Conservation (phyloP, 1,140 invertebrate species). For the Zaprionus lachaisei region DNA sequence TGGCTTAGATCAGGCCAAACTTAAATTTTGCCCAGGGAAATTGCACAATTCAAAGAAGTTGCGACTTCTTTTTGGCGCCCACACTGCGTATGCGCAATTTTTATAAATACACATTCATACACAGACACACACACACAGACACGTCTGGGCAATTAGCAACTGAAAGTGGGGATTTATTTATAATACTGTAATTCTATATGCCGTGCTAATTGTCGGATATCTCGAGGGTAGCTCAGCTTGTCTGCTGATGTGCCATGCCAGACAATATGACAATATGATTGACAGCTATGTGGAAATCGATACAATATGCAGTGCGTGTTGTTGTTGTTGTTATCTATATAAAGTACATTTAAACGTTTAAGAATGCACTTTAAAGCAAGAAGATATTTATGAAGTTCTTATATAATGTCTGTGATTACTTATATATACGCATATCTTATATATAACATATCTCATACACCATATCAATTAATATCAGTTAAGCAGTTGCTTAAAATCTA, state of each 20-base stretch:
- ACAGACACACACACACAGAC: neutral
- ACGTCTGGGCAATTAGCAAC: slow-evolving; percentile 28
- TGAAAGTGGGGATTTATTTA: neutral
- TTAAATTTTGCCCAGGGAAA: slow-evolving; percentile 8
- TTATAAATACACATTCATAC: neutral
- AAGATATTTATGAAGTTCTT: neutral
- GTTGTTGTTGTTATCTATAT: neutral
- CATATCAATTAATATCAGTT: too few relatives aligned
- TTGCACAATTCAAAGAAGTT: slow-evolving; percentile 4
- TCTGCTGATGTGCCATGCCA: neutral
- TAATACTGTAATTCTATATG: neutral
- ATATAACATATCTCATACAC: too few relatives aligned
- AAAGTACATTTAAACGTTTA: neutral
- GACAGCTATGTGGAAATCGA: neutral
- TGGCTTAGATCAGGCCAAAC: neutral
- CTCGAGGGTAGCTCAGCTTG: neutral
- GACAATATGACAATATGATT: slow-evolving; percentile 1
- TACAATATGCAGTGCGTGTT: neutral
- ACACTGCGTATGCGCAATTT: slow-evolving; percentile 26
- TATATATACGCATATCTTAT: too few relatives aligned
- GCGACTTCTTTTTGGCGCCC: neutral
- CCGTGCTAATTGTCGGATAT: neutral
- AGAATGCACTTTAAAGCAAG: neutral
- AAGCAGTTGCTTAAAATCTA: too few relatives aligned
- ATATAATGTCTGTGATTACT: too few relatives aligned